Percentiles rank a stretch among this genome's conserved stretches.
Evolutionary conservation across 2,888 invertebrate species (phyloP).

Genomic region (Chrysina gloriosa): DNA sequence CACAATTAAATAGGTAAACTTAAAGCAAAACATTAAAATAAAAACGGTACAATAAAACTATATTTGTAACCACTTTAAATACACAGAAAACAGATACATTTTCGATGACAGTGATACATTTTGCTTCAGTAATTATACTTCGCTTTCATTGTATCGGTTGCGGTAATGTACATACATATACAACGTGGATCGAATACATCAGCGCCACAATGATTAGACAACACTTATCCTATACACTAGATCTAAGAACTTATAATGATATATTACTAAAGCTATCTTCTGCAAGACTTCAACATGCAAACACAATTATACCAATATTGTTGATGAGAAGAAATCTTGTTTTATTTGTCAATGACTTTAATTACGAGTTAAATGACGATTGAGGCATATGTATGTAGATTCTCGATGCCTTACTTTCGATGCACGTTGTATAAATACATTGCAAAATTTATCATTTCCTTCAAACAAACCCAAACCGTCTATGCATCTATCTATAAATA

Average conservation of each 20-base stretch:
- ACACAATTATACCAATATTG: too few relatives aligned
- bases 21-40: constrained; percentile 28
- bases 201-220: too few relatives aligned
- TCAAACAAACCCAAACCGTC: constrained; percentile 21
- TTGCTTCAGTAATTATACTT: constrained; percentile 19
- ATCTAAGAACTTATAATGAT: too few relatives aligned
- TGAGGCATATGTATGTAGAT: too few relatives aligned
- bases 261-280: too few relatives aligned
- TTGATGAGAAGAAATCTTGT: too few relatives aligned
- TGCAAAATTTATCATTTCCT: not conserved
- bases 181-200: not conserved
- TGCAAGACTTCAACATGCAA: too few relatives aligned
- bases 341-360: too few relatives aligned
- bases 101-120: constrained; percentile 39
- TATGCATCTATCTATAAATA: not conserved
- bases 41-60: constrained; percentile 32
- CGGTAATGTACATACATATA: not conserved
- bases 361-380: not conserved
- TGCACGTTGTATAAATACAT: constrained; percentile 10
- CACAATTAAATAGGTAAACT: constrained; percentile 15
- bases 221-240: too few relatives aligned
- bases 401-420: too few relatives aligned
- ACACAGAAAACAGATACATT: constrained; percentile 42
- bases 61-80: constrained; percentile 35
- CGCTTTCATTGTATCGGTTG: not conserved